phyloP scores from a whole-genome alignment of 2,113 vertebrate genomes.

The Sceloporus tristichus region DNA sequence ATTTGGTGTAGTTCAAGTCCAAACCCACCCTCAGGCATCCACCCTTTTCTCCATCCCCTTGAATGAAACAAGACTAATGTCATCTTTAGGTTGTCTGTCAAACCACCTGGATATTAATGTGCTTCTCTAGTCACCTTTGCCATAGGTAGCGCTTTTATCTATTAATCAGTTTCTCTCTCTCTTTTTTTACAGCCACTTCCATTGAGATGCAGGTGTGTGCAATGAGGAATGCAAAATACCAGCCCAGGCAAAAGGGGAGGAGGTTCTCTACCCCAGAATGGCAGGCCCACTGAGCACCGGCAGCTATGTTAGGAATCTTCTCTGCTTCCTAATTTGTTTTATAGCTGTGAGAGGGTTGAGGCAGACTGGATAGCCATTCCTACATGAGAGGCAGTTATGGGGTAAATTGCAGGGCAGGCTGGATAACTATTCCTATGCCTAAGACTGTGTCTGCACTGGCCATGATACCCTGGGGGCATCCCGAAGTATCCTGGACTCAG shows the following conservation, averaged over 20 bases:
- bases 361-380: background rate
- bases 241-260: conserved; percentile 27
- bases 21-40: background rate
- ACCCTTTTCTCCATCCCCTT: background rate
- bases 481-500: too few species aligned
- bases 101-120: background rate
- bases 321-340: background rate
- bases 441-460: too few species aligned
- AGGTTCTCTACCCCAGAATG: conserved; percentile 2
- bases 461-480: too few species aligned
- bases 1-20: background rate
- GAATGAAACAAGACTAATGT: background rate
- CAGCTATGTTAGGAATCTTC: conserved; percentile 29
- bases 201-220: background rate
- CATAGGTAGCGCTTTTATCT: background rate
- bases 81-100: too few species aligned
- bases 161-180: conserved; percentile 7
- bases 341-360: background rate
- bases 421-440: too few species aligned
- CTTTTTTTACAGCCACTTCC: conserved; percentile 17
- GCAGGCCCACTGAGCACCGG: background rate
- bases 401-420: background rate
- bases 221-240: conserved; percentile 10
- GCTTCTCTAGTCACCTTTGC: conserved; percentile 1
- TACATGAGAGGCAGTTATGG: too few species aligned